A percentile compares a stretch with the other conserved stretches of the same genome.
These are phyloP conservation scores for Gymnocephalus cernua DNA, from an alignment of 2,113 vertebrate species.

Conservation along the genomic window DNA sequence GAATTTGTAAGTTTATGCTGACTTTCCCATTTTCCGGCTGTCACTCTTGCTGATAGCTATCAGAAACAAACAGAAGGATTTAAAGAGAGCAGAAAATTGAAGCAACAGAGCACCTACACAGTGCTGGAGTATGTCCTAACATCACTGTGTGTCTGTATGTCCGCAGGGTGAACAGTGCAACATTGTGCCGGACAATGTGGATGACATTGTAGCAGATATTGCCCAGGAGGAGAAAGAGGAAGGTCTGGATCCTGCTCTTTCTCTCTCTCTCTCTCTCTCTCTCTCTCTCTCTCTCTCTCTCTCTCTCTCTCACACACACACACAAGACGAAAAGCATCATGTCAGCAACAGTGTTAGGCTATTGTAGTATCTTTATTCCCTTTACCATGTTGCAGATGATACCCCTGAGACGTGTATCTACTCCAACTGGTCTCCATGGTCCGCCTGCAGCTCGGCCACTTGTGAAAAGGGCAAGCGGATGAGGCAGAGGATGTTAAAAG, in stretches of 20 bases:
- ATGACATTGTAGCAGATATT: slow-evolving; percentile 98
- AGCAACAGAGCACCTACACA: neutral
- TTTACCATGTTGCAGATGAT: slow-evolving; percentile 86
- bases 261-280: neutral
- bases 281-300: neutral
- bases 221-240: slow-evolving; percentile 98
- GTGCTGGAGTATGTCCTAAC: neutral
- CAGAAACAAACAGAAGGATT: neutral
- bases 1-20: slow-evolving; percentile 3
- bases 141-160: slow-evolving; percentile 53
- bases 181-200: slow-evolving; percentile 96
- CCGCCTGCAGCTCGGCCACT: slow-evolving; percentile 97
- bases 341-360: neutral
- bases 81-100: neutral
- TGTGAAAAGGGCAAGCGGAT: slow-evolving; percentile 98
- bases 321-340: neutral
- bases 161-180: slow-evolving; percentile 98
- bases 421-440: slow-evolving; percentile 99
- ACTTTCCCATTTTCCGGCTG: neutral
- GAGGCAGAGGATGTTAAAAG: slow-evolving; percentile 98
- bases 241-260: slow-evolving; percentile 83
- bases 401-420: slow-evolving; percentile 99
- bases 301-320: neutral
- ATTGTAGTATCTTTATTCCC: neutral
- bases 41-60: slow-evolving; percentile 4